A percentile compares a stretch with the other conserved stretches of the same genome.
Evolutionary conservation across 1,140 invertebrate genomes (phyloP).

Genomic region (Drosophila navojoa): DNA sequence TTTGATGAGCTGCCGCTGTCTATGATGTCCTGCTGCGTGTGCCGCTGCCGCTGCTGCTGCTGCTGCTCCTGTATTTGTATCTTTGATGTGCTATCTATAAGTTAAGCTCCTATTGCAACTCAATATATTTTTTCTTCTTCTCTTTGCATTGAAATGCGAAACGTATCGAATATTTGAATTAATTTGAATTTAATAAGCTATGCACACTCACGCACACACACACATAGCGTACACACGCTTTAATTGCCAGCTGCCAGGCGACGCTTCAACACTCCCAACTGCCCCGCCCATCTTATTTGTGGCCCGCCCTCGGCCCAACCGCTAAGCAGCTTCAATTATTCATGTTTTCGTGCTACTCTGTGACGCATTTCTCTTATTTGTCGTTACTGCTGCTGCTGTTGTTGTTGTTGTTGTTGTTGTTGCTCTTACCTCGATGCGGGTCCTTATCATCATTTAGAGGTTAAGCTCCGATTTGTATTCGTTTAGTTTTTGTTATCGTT

Average conservation of each 20-base stretch:
- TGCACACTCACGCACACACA: neutral
- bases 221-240: constrained; percentile 6
- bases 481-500: constrained; percentile 21
- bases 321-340: constrained; percentile 50
- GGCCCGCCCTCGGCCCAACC: constrained; percentile 6
- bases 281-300: neutral
- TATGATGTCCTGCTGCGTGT: neutral
- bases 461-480: constrained; percentile 39
- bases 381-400: constrained; percentile 4
- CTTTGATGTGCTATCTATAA: constrained; percentile 1
- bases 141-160: neutral
- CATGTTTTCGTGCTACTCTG: constrained; percentile 42
- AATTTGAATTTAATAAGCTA: constrained; percentile 16
- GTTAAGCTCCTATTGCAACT: constrained; percentile 7
- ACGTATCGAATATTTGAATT: constrained; percentile 16
- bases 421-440: constrained; percentile 30
- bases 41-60: too few relatives aligned
- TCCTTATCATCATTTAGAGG: constrained; percentile 38
- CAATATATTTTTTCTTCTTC: neutral
- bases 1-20: neutral
- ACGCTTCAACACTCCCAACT: constrained; percentile 6
- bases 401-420: constrained; percentile 8
- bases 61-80: neutral
- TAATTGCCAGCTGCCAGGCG: constrained; percentile 41
- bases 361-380: constrained; percentile 37